Evolutionary conservation across 2,888 invertebrate genomes (phyloP).

Genomic region (Encarsia formosa): DNA sequence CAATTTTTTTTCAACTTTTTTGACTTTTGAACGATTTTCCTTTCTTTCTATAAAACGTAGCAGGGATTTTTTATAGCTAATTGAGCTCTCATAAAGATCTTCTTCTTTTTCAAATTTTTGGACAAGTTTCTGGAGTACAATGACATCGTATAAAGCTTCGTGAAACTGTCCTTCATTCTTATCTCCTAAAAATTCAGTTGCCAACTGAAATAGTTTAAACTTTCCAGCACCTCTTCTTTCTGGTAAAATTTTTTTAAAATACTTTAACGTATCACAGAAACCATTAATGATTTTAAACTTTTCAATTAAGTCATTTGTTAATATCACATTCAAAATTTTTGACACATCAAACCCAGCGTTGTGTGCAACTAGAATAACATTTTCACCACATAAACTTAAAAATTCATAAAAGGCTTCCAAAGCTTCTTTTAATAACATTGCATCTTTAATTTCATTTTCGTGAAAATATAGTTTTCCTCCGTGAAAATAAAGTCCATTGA

Average conservation of each 20-base stretch:
- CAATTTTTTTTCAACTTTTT: no score
- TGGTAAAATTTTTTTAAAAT: constrained; percentile 17
- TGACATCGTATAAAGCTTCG: constrained; percentile 23
- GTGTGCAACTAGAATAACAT: constrained; percentile 17
- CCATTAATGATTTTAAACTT: constrained; percentile 7
- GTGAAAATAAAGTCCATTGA: not conserved
- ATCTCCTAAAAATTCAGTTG: constrained; percentile 17
- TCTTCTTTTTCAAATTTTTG: not conserved
- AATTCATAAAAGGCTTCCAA: not conserved
- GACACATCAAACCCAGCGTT: constrained; percentile 17
- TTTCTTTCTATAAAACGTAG: no score
- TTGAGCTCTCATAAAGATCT: no score
- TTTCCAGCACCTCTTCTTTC: constrained; percentile 14
- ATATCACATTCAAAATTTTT: constrained; percentile 2
- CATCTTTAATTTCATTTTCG: not conserved
- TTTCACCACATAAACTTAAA: not conserved
- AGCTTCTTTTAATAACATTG: not conserved
- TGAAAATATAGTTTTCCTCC: not conserved
- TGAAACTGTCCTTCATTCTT: constrained; percentile 13
- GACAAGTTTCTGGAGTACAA: constrained; percentile 11
- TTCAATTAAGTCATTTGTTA: constrained; percentile 3
- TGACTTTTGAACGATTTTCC: no score
- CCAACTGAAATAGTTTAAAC: constrained; percentile 15
- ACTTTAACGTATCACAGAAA: constrained; percentile 11
- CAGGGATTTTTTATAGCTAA: no score